Conservation (phyloP, 2,113 vertebrate species). For the Edolisoma coerulescens region DNA sequence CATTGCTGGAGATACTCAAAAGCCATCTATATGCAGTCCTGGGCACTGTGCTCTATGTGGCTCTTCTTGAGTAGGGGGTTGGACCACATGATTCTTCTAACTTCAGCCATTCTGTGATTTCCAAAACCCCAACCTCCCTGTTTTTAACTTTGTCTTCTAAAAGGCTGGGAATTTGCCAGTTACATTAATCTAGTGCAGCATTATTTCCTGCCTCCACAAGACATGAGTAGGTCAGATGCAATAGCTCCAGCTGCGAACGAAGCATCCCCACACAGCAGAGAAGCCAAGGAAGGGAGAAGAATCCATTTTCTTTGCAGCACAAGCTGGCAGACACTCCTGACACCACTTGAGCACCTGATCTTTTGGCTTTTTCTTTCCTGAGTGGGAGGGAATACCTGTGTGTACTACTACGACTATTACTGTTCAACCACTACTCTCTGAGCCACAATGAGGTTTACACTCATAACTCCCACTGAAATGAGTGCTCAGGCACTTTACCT, state of each 20-base stretch:
- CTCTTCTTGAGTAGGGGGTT: not conserved
- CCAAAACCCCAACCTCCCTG: not conserved
- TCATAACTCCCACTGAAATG: not conserved
- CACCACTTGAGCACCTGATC: not conserved
- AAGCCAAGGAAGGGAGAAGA: not conserved
- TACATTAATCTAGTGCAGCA: not conserved
- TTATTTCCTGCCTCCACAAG: not conserved
- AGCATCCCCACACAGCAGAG: not conserved
- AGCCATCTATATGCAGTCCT: not conserved
- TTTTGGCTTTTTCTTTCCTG: not conserved
- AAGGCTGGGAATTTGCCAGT: not conserved
- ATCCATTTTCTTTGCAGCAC: not conserved
- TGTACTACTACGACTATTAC: not conserved
- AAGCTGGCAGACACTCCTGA: not conserved
- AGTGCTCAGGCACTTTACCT: not conserved
- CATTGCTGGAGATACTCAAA: not conserved
- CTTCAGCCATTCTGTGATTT: not conserved
- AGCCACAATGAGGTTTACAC: not conserved
- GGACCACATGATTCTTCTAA: not conserved
- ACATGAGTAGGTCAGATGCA: not conserved
- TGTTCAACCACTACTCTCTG: not conserved
- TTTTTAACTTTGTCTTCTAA: not conserved
- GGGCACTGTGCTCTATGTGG: rapidly evolving
- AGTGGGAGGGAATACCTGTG: not conserved
- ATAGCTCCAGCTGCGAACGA: not conserved